Evolutionary conservation across 37 sponge, comb jelly and placozoan species (phyloP).

Genomic region (Chondrosia reniformis): DNA sequence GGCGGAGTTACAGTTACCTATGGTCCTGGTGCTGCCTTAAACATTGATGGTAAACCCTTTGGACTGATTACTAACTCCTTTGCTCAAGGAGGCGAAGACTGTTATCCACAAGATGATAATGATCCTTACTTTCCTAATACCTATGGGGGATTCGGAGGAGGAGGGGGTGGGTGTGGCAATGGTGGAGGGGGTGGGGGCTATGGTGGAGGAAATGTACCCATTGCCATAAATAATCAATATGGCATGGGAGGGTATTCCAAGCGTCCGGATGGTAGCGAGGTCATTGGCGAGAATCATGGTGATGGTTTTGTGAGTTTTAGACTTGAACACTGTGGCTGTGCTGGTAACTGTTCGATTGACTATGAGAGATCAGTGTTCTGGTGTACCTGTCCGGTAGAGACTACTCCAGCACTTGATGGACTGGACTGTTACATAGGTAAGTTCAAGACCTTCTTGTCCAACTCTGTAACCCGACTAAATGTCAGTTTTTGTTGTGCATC

Average conservation of each 20-base stretch:
- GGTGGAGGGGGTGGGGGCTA: conserved; percentile 42
- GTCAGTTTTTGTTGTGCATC: not conserved
- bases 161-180: conserved; percentile 37
- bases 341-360: conserved; percentile 19
- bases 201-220: conserved; percentile 2
- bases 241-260: conserved; percentile 23
- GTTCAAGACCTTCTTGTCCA: not conserved
- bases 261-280: not conserved
- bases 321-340: conserved; percentile 19
- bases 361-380: not conserved
- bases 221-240: not conserved
- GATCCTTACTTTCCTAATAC: not conserved
- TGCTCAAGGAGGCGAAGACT: conserved; percentile 38
- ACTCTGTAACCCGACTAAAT: not conserved
- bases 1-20: not conserved
- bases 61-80: not conserved
- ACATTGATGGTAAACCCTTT: not conserved
- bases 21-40: no score
- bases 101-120: not conserved
- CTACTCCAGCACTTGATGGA: conserved; percentile 22
- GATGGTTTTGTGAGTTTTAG: conserved; percentile 8
- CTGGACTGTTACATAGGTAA: conserved; percentile 33
- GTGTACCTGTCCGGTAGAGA: not conserved
- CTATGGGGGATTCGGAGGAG: conserved; percentile 36
- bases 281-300: not conserved